A percentile compares a stretch with the other conserved stretches of the same genome.
Conservation (phyloP, 2,888 invertebrate species). For the Oscheius sp. region DNA sequence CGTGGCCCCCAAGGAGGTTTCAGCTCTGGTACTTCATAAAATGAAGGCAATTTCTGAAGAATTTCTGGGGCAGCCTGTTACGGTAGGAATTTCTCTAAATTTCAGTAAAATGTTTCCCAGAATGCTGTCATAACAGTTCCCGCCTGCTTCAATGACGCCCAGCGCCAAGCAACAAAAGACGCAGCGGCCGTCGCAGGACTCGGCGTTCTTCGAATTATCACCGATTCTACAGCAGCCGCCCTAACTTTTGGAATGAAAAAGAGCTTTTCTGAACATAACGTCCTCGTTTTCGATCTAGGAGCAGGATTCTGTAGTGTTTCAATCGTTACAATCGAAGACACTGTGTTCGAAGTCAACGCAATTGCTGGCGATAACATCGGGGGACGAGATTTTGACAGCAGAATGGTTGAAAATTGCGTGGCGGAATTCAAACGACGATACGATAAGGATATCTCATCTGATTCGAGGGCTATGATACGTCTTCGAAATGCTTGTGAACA, state of each 20-base stretch:
- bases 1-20: conserved; percentile 72
- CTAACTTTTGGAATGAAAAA: conserved; percentile 82
- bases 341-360: conserved; percentile 52
- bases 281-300: conserved; percentile 73
- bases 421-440: conserved; percentile 76
- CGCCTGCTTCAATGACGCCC: conserved; percentile 82
- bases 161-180: conserved; percentile 80
- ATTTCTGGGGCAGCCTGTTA: conserved; percentile 64
- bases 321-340: conserved; percentile 56
- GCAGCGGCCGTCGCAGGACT: conserved; percentile 75
- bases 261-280: conserved; percentile 67
- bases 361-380: conserved; percentile 83
- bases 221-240: conserved; percentile 79
- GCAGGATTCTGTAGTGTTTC: conserved; percentile 77
- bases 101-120: conserved; percentile 68
- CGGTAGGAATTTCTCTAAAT: background rate
- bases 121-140: conserved; percentile 90
- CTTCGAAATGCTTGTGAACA: conserved; percentile 87
- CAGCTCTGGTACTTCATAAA: conserved; percentile 69
- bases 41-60: conserved; percentile 75
- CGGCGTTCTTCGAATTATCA: conserved; percentile 76
- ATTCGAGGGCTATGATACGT: conserved; percentile 89
- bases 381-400: conserved; percentile 54
- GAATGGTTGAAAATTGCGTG: conserved; percentile 74
- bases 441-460: conserved; percentile 85